Evolutionary conservation across 2,888 invertebrate species (phyloP).

Genomic region (Eutolmus rufibarbis): DNA sequence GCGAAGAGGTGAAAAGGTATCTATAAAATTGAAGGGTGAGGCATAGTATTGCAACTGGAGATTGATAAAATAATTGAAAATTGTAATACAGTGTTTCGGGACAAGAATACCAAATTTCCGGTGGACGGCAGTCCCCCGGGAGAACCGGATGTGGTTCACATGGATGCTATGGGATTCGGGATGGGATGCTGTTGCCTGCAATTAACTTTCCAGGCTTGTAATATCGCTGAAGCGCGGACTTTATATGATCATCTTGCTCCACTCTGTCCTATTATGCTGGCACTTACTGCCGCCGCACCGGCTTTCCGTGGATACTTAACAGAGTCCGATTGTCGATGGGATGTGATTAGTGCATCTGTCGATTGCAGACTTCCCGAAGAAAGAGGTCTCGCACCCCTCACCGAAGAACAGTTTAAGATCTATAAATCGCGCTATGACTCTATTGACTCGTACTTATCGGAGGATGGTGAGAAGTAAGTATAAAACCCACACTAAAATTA

Average conservation of each 20-base stretch:
- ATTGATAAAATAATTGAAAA: constrained; percentile 34
- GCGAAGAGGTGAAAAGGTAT: constrained; percentile 92
- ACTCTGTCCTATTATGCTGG: constrained; percentile 95
- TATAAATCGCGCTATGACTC: constrained; percentile 97
- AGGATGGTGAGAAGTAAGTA: constrained; percentile 76
- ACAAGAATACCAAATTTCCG: constrained; percentile 84
- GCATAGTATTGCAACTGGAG: background rate
- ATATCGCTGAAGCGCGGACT: constrained; percentile 92
- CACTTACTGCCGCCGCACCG: constrained; percentile 96
- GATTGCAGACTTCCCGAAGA: constrained; percentile 95
- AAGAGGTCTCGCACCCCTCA: constrained; percentile 77
- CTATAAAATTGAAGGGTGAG: constrained; percentile 93
- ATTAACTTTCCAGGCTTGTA: constrained; percentile 91
- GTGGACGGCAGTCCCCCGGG: constrained; percentile 82
- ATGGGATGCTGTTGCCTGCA: constrained; percentile 99
- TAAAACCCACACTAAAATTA: background rate
- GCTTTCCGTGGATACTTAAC: constrained; percentile 91
- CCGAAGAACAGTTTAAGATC: constrained; percentile 80
- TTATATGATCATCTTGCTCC: constrained; percentile 98
- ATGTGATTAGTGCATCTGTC: constrained; percentile 93
- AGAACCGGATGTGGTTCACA: constrained; percentile 89
- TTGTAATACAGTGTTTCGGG: constrained; percentile 78
- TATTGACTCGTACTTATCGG: constrained; percentile 95
- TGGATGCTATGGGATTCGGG: constrained; percentile 99
- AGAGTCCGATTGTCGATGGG: constrained; percentile 98